Conservation (phyloP, 2,113 vertebrate species). For the Jaculus jaculus region DNA sequence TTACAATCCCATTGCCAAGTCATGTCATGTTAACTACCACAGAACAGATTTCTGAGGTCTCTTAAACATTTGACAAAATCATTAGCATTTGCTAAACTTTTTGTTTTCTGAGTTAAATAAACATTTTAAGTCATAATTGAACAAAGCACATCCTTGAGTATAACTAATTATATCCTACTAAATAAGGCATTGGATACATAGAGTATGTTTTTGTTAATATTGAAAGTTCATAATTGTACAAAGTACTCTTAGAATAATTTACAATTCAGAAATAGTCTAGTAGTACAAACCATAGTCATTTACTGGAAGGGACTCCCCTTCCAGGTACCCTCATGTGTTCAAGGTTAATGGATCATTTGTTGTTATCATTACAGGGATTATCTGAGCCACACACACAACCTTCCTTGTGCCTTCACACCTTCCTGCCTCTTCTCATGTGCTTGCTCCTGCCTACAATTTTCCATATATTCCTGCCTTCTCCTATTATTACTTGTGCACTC, state of each 20-base stretch:
- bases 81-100: conserved; percentile 28
- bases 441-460: background rate
- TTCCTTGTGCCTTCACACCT: background rate
- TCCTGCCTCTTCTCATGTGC: background rate
- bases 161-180: background rate
- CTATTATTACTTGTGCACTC: background rate
- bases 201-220: background rate
- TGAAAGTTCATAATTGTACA: background rate
- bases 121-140: conserved; percentile 21
- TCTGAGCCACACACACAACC: accelerated
- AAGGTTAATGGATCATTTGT: background rate
- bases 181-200: background rate
- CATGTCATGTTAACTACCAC: conserved; percentile 19
- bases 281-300: background rate
- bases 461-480: background rate
- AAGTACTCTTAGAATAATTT: background rate
- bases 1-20: conserved; percentile 36
- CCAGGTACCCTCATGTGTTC: background rate
- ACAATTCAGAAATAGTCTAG: background rate
- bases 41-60: conserved; percentile 38
- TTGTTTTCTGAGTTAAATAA: background rate
- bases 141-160: background rate
- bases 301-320: background rate
- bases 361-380: accelerated
- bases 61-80: background rate